Percentiles rank a stretch among this genome's conserved stretches.
phyloP scores from a whole-genome alignment of 2,888 invertebrate species.

The Amitus sp. region DNA sequence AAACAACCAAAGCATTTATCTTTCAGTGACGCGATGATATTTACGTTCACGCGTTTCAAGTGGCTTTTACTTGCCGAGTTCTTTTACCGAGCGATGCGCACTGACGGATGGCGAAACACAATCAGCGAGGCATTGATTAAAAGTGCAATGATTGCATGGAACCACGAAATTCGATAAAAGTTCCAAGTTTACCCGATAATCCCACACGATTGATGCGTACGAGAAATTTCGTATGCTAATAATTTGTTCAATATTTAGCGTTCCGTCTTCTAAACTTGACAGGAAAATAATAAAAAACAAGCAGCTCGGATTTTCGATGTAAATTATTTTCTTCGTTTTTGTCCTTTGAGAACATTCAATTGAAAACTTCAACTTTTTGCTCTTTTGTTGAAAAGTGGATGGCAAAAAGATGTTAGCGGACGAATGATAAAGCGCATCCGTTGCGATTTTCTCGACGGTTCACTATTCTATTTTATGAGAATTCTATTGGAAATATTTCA shows the following conservation, averaged over 20 bases:
- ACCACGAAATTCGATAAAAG: constrained; percentile 51
- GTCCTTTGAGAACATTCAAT: neutral
- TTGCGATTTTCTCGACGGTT: constrained; percentile 9
- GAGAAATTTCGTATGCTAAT: neutral
- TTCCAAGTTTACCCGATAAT: constrained; percentile 23
- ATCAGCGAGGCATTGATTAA: constrained; percentile 49
- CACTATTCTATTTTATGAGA: constrained; percentile 45
- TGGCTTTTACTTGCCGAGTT: constrained; percentile 14
- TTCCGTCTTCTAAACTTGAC: neutral
- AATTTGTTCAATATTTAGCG: neutral
- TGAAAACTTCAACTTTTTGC: neutral
- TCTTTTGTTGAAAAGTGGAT: neutral
- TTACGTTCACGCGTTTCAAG: neutral
- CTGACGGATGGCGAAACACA: constrained; percentile 46
- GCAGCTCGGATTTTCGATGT: too few relatives aligned
- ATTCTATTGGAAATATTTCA: constrained; percentile 57
- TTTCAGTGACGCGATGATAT: neutral
- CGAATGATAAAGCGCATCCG: constrained; percentile 13
- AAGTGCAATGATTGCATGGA: constrained; percentile 49
- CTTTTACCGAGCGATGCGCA: too few relatives aligned
- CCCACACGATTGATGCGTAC: constrained; percentile 6
- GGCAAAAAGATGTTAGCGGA: constrained; percentile 5
- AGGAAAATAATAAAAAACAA: neutral
- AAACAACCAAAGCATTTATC: constrained; percentile 10
- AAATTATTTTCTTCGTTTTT: too few relatives aligned